These are phyloP conservation scores for Alethe diademata DNA, from an alignment of 2,113 vertebrate species.

Conservation along the genomic window DNA sequence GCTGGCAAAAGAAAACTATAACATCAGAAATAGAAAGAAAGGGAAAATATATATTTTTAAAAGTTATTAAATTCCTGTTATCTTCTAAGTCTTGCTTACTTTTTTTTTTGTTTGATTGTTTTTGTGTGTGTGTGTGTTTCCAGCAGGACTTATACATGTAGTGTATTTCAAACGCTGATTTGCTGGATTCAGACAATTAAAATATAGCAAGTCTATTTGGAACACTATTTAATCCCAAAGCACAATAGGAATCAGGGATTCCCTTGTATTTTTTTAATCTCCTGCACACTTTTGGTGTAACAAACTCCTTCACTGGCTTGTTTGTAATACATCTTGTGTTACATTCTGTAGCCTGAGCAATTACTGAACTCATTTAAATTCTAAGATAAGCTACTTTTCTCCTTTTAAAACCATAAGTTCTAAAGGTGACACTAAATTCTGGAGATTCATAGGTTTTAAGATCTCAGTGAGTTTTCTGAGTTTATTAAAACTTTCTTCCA, in stretches of 20 bases:
- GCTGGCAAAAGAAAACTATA: neutral
- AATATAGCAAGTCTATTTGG: neutral
- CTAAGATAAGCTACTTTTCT: slow-evolving; percentile 40
- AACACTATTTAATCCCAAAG: slow-evolving; percentile 6
- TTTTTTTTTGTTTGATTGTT: neutral
- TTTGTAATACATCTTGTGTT: slow-evolving; percentile 18
- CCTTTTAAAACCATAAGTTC: neutral
- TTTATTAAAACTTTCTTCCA: neutral
- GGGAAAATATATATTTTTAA: accelerated
- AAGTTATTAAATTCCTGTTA: neutral
- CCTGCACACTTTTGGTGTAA: neutral
- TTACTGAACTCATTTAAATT: slow-evolving; percentile 39
- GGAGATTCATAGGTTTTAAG: neutral
- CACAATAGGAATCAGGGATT: slow-evolving; percentile 5
- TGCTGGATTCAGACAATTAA: neutral
- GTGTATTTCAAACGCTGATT: neutral
- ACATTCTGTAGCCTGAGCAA: neutral
- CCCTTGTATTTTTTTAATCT: slow-evolving; percentile 21
- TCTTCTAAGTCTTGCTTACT: neutral
- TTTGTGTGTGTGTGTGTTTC: neutral
- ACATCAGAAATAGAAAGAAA: neutral
- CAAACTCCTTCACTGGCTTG: slow-evolving; percentile 11
- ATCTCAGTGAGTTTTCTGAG: neutral
- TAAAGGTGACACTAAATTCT: neutral
- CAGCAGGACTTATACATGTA: neutral